Evolutionary conservation across 2,797 vertebrate species (phyloP), one percentile per base, ranked within the genome.

Genomic region (Mus spretus): DNA sequence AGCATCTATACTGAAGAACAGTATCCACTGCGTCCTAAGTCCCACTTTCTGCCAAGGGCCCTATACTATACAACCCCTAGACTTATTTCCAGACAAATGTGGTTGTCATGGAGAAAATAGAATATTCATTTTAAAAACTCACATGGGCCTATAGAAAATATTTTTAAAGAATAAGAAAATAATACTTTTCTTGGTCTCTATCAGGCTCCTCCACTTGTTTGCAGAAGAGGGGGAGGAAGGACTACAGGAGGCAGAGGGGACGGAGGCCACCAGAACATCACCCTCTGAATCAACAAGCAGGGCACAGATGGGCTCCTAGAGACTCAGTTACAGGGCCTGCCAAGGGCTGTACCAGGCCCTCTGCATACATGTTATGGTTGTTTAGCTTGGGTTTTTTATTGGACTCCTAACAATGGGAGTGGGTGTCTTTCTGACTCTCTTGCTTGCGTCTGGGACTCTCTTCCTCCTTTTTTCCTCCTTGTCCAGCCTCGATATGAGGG

Each of bases 141-240:
- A 44, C 20, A 85, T 11, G 81, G 47, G 63, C 85, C 59, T 65
- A 90, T 6, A 93, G 55, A 65, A 65, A 85, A 78, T 0, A 72
- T 44, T 88, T 96, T 86, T 67, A 80, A 94, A 88, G 3, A 59
- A 89, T 95, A 90, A 91, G 47, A 93, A 97, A 91, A 91, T 13
- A 93, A 19, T 34, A 83, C 53, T 44, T 53, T 86, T 53, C 83
- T 53, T 67, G 82, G 44, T 85, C 83, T 85, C 31, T 31, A 53
- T 24, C 34, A 44, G 31, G 63, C 50, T 47, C 44, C 40, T 67
- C 11, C 61, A 11, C 61, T 34, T 34, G 34, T 47, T 6, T 53
- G 31, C 47, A 34, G 31, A 67, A 67, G 63, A 85, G 6, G 12
- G 12, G 31, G 19, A 67, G 3, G 44, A 85, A 85, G 67, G 37